A percentile compares a stretch with the other conserved stretches of the same genome.
These are phyloP conservation scores for Drosophila ezoana DNA, from an alignment of 2,888 invertebrate species.

Conservation along the genomic window DNA sequence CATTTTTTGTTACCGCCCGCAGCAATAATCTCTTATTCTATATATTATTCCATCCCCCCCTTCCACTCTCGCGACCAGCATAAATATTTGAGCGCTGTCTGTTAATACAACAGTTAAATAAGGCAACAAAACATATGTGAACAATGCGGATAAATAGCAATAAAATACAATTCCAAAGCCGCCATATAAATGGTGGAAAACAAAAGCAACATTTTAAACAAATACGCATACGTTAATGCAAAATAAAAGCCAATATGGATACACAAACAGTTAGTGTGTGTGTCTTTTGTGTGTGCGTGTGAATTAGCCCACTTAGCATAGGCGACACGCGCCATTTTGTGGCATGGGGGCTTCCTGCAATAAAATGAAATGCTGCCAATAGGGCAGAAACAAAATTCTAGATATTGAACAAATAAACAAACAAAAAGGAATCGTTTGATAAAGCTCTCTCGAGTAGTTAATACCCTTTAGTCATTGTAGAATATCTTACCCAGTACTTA, in stretches of 20 bases:
- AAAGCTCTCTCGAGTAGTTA: not conserved
- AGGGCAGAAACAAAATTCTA: slow-evolving; percentile 7
- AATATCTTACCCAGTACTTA: no score
- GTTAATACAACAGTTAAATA: slow-evolving; percentile 31
- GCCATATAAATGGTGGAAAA: slow-evolving; percentile 30
- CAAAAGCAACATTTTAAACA: slow-evolving; percentile 52
- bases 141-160: slow-evolving; percentile 16
- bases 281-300: slow-evolving; percentile 2
- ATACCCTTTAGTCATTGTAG: slow-evolving; percentile 1
- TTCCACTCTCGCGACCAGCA: slow-evolving; percentile 2
- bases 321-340: slow-evolving; percentile 25
- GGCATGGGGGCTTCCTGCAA: slow-evolving; percentile 9
- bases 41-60: not conserved
- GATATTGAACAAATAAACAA: slow-evolving; percentile 11
- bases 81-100: slow-evolving; percentile 14
- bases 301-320: slow-evolving; percentile 24
- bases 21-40: not conserved
- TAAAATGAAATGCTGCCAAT: slow-evolving; percentile 29
- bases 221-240: slow-evolving; percentile 53
- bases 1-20: not conserved
- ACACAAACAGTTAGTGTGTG: slow-evolving; percentile 6
- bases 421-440: not conserved
- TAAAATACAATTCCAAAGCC: slow-evolving; percentile 26
- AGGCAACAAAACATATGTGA: slow-evolving; percentile 21
- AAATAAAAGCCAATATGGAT: slow-evolving; percentile 44